phyloP scores from a whole-genome alignment of 1,140 invertebrate genomes.

The Drosophila miranda region DNA sequence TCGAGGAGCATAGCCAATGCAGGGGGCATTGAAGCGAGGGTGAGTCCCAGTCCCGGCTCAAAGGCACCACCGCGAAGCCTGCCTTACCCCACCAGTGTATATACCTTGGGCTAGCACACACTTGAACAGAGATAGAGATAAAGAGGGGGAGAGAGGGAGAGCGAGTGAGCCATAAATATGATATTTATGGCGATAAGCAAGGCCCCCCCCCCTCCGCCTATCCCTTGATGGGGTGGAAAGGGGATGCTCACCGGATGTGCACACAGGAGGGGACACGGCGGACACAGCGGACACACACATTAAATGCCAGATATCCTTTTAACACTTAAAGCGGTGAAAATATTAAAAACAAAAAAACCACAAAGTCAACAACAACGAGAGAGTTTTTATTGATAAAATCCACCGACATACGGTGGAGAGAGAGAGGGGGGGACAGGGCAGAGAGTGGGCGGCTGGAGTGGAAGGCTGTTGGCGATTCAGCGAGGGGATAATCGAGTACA shows the following conservation, averaged over 20 bases:
- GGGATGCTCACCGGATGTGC: not conserved
- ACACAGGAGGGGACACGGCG: not conserved
- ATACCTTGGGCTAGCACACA: slow-evolving; percentile 20
- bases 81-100: too few species aligned
- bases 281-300: slow-evolving; percentile 45
- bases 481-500: slow-evolving; percentile 27
- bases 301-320: slow-evolving; percentile 80
- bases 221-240: too few species aligned
- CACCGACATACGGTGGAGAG: slow-evolving; percentile 52
- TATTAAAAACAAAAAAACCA: slow-evolving; percentile 79
- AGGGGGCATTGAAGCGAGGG: too few species aligned
- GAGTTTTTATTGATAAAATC: slow-evolving; percentile 77
- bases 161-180: slow-evolving; percentile 45
- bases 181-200: slow-evolving; percentile 75
- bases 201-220: slow-evolving; percentile 20
- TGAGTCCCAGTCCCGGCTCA: too few species aligned
- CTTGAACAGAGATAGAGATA: not conserved
- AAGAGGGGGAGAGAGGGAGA: not conserved
- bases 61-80: too few species aligned
- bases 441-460: not conserved
- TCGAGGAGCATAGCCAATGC: slow-evolving; percentile 1
- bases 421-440: not conserved
- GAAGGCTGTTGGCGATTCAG: too few species aligned
- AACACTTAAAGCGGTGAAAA: slow-evolving; percentile 80
- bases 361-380: slow-evolving; percentile 65